Evolutionary conservation across 2,797 vertebrate genomes (phyloP), one percentile per base, ranked within the genome.

Genomic region (Poeciliopsis paucimaculata): DNA sequence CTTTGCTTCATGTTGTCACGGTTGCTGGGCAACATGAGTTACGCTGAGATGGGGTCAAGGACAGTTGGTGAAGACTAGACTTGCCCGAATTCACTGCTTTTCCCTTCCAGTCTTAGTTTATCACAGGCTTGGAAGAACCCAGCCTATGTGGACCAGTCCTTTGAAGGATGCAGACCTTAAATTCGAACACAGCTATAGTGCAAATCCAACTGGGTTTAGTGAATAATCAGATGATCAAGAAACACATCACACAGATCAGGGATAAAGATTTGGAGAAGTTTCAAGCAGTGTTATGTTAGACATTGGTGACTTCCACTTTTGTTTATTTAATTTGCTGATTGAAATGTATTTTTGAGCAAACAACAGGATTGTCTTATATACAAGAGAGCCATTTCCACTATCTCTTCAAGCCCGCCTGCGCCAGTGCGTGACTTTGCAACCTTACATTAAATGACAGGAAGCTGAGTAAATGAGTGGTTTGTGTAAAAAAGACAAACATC

Each of bases 351-450:
- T 66, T 66, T 39, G 18, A 66, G 8, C 31, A 64, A 39, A 26
- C 39, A 39, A 12, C 39, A 41, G 18, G 20, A 41, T 10, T 68
- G 36, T 10, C 15, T 39, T 70, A 45, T 51, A 49, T 36, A 34
- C 28, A 73, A 53, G 72, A 53, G 34, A 55, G 20, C 5, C 49
- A 53, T 73, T 39, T 55, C 20, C 34, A 53, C 72, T 39, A 26
- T 36, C 47, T 70, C 64, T 41, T 68, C 64, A 68, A 68, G 36
- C 36, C 18, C 23, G 64, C 36, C 64, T 68, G 20, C 6, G 39
- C 39, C 66, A 70, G 66, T 73, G 47, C 31, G 47, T 73, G 72
- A 73, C 72, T 36, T 51, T 73, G 31, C 72, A 53, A 43, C 26
- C 66, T 70, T 43, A 43, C 34, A 28, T 26, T 3, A 0, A 51